phyloP scores from a whole-genome alignment of 2,797 vertebrate species.

The Stomatorhinus walkeri region DNA sequence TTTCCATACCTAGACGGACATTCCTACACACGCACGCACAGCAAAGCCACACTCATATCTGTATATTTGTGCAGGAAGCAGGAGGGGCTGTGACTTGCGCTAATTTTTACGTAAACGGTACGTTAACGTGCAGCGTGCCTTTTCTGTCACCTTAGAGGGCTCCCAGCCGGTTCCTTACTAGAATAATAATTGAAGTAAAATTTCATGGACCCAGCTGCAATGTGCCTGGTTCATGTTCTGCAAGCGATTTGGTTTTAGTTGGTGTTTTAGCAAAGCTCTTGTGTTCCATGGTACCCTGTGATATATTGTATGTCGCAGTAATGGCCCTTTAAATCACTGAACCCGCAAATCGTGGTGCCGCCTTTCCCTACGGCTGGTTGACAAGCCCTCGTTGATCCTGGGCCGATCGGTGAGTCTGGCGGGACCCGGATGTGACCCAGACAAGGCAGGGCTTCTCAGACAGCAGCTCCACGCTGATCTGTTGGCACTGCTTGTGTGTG shows the following conservation, averaged over 20 bases:
- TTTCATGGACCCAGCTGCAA: neutral
- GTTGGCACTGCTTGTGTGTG: neutral
- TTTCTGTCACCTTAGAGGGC: neutral
- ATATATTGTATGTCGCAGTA: neutral
- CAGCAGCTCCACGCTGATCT: neutral
- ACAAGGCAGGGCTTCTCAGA: neutral
- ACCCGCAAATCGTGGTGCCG: neutral
- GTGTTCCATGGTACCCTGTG: neutral
- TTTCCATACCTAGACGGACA: neutral
- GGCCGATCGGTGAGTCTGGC: neutral
- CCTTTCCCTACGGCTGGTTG: neutral
- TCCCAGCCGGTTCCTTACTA: neutral
- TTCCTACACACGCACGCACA: neutral
- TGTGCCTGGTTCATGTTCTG: neutral
- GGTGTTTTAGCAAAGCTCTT: slow-evolving; percentile 1
- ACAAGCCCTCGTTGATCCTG: neutral
- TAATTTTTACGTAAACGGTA: neutral
- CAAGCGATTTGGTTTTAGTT: neutral
- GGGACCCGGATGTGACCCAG: neutral
- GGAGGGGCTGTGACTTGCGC: neutral
- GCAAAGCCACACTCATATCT: neutral
- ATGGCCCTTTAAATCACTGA: neutral
- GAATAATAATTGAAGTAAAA: slow-evolving; percentile 1
- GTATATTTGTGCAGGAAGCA: neutral
- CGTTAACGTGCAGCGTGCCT: neutral